Evolutionary conservation across 2,797 vertebrate genomes (phyloP), one percentile per base, ranked within the genome.

Genomic region (Triplophysa yarkandensis): DNA sequence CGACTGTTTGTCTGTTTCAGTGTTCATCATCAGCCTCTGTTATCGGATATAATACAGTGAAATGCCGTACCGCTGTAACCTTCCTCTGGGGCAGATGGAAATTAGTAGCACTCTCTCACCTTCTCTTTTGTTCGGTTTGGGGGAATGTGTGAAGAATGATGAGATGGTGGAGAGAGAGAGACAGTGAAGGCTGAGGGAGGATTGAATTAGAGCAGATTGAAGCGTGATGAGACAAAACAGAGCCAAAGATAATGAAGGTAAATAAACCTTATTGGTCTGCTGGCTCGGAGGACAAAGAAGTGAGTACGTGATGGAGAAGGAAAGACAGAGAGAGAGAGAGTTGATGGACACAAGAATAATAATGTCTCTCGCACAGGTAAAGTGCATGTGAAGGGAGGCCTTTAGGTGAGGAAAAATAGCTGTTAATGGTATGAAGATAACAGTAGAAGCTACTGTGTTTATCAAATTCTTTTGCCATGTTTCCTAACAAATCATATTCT

Each of bases 181-280:
- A 75, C 66, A 0, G 23, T 66, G 66, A 72, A 77, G 74, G 27
- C 28, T 57, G 63, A 73, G 74, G 66, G 66, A 69, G 80, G 78
- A 85, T 78, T 81, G 83, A 73, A 77, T 70, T 83, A 80, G 39
- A 78, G 74, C 79, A 82, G 76, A 52, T 60, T 68, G 68, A 71
- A 83, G 81, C 77, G 36, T 82, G 81, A 69, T 70, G 77, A 77
- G 80, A 79, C 81, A 82, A 80, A 84, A 81, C 73, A 80, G 69
- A 77, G 75, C 67, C 67, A 67, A 39, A 36, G 61, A 77, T 80
- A 83, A 83, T 80, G 80, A 81, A 72, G 80, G 77, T 80, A 82
- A 82, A 84, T 78, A 82, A 85, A 82, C 79, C 74, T 83, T 80
- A 81, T 80, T 79, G 68, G 55, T 77, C 64, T 72, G 81, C 79